Base-by-base conservation (phyloP, 1,140 invertebrate genomes). In the Brachionus plicatilis region DNA sequence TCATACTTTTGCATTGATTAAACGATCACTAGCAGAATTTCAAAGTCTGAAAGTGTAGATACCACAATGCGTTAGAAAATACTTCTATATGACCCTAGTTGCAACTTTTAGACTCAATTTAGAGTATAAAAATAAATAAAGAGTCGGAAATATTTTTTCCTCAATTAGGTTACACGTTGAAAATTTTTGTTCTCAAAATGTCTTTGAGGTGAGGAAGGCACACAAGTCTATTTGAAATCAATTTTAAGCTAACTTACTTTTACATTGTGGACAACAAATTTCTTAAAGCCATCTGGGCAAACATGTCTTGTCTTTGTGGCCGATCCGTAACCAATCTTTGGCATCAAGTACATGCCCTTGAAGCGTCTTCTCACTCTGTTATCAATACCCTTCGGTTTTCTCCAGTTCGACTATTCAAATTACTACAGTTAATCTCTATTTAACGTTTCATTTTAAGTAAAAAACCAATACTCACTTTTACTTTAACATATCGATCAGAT, bases 311-410 rank as follows among this genome's bases (percentile, higher is more conserved):
- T 97, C 87, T 94, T 94, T 88, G 95, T 94, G 88, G 94, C 94
- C 86, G 95, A 95, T 87, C 98, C 97, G 90, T 98, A 99, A 93
- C 97, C 98, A 91, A 99, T 98, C 88, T 94, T 97, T 60, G 98
- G 98, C 97, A 99, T 99, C 90, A 95, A 91, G 88, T 94, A 96
- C 89, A 98, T 96, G 29, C 98, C 98, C 93, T 99, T 99, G 91
- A 99, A 99, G 86, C 96, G 92, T 88, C 97, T 94, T 86, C 98
- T 93, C 9, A 99, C 97, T 91, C 97, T 93, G 93, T 99, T 99
- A 91, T 99, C 98, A 92, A 99, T 99, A 97, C 98, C 95, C 89
- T 95, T 95, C 0, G 95, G 95, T 91, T 95, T 96, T 86, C 95
- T 92, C 95, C 95, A 96, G 91, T 93, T 95, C 85, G 92, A 90